These are phyloP conservation scores for Stomatorhinus ivindoensis DNA, from an alignment of 2,113 vertebrate genomes.

Conservation along the genomic window DNA sequence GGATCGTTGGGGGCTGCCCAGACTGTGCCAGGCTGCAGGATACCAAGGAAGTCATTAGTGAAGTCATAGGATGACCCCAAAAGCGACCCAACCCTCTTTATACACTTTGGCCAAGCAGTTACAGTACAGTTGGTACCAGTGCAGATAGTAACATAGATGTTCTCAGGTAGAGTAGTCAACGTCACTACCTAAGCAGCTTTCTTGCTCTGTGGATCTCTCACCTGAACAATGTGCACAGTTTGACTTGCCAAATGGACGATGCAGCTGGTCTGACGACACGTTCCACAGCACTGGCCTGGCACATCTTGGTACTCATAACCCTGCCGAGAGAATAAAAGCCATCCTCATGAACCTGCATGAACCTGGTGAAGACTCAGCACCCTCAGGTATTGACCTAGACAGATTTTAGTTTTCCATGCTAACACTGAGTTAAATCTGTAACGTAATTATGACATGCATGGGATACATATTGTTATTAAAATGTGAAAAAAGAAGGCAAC, in stretches of 20 bases:
- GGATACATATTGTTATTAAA: background rate
- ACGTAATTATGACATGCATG: background rate
- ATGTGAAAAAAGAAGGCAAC: background rate
- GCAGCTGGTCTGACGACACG: slow-evolving; percentile 56
- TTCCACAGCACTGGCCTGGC: slow-evolving; percentile 64
- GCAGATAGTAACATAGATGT: background rate
- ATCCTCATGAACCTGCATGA: background rate
- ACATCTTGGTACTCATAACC: slow-evolving; percentile 47
- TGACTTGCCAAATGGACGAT: slow-evolving; percentile 35
- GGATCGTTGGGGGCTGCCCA: slow-evolving; percentile 44
- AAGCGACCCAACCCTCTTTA: background rate
- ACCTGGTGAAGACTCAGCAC: background rate
- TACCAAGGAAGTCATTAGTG: background rate
- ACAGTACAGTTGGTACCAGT: background rate
- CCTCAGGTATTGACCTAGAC: background rate
- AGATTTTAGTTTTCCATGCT: background rate
- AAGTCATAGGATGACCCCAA: background rate
- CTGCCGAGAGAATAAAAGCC: slow-evolving; percentile 41
- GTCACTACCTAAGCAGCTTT: background rate
- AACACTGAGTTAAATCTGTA: background rate
- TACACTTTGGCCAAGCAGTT: background rate
- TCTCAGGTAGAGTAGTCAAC: background rate
- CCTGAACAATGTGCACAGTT: slow-evolving; percentile 38
- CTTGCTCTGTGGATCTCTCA: slow-evolving; percentile 30
- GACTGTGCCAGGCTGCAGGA: slow-evolving; percentile 51